A percentile compares a stretch with the other conserved stretches of the same genome.
Conservation (phyloP, 2,113 vertebrate species). For the Sinocyclocheilus rhinocerous region DNA sequence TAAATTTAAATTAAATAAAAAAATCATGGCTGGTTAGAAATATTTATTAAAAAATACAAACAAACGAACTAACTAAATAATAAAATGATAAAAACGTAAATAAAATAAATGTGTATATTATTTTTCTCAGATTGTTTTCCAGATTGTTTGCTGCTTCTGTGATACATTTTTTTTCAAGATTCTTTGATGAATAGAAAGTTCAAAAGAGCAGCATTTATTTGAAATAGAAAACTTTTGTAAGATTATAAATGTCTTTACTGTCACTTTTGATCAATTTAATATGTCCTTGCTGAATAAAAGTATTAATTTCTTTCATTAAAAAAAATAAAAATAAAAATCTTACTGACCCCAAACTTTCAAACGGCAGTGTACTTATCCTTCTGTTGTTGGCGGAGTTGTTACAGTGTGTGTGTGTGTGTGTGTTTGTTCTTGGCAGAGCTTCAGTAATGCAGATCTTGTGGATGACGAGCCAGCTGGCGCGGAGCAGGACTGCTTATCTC, state of each 20-base stretch:
- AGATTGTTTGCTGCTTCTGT: background rate
- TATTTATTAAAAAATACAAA: too few species aligned
- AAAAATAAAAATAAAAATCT: background rate
- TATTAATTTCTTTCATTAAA: background rate
- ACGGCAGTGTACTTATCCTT: background rate
- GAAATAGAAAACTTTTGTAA: background rate
- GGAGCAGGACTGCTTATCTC: constrained; percentile 62
- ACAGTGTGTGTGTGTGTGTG: constrained; percentile 8
- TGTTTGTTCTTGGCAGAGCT: constrained; percentile 73
- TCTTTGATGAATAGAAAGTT: background rate
- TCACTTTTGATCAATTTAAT: background rate
- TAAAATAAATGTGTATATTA: too few species aligned
- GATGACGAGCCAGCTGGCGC: constrained; percentile 72
- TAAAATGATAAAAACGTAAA: too few species aligned
- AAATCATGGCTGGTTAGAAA: background rate
- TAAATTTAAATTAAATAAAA: background rate
- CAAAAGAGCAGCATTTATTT: background rate
- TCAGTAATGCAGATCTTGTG: constrained; percentile 78
- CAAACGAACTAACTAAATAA: too few species aligned
- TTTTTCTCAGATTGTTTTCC: too few species aligned
- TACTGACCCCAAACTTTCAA: background rate
- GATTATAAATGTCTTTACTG: background rate
- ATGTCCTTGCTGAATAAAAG: background rate
- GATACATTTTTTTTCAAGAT: background rate
- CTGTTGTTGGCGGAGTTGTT: background rate